Conservation (phyloP, 2,797 vertebrate genomes). For the Pangasius djambal region DNA sequence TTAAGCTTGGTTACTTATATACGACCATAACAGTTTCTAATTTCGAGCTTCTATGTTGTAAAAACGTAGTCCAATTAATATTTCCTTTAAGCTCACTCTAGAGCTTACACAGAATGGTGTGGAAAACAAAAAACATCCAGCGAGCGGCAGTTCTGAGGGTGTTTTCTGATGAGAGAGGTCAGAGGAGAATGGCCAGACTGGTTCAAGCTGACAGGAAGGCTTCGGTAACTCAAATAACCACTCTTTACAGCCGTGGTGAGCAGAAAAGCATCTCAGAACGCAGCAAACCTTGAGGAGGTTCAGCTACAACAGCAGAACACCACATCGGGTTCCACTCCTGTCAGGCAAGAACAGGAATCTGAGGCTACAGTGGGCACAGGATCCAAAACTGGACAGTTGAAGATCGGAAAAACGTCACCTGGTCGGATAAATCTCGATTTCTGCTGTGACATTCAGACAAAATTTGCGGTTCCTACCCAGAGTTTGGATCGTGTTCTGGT, state of each 20-base stretch:
- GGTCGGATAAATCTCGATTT: no score
- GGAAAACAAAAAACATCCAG: neutral
- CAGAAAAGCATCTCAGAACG: neutral
- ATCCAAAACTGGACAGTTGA: neutral
- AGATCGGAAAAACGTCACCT: no score
- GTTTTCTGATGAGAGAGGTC: no score
- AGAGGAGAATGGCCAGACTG: no score
- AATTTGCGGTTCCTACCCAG: neutral
- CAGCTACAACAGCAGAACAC: neutral
- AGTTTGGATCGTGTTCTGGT: neutral
- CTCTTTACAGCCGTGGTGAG: neutral
- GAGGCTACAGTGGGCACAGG: neutral
- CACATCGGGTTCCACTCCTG: neutral
- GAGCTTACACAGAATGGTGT: neutral
- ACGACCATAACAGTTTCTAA: neutral
- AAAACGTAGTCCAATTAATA: no score
- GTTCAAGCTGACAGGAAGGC: neutral
- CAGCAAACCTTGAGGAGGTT: neutral
- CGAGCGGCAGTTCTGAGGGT: no score
- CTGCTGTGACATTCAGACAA: neutral
- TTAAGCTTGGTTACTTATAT: neutral
- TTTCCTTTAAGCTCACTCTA: neutral
- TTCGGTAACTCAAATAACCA: neutral
- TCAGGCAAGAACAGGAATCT: neutral
- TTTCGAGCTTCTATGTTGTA: neutral